Evolutionary conservation across 2,113 vertebrate genomes (phyloP).

Genomic region (Carassius auratus): DNA sequence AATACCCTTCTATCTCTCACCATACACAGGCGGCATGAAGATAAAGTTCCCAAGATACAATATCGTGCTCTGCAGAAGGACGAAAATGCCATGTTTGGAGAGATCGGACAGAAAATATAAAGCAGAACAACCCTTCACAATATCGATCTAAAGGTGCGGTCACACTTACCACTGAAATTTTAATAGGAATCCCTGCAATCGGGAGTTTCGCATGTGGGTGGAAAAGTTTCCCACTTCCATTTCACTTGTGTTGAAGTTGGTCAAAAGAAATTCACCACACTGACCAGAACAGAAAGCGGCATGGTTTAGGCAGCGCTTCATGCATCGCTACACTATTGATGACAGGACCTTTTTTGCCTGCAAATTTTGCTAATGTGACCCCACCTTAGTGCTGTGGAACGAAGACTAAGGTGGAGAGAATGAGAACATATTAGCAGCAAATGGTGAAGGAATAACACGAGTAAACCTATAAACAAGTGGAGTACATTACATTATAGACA

Average conservation of each 20-base stretch:
- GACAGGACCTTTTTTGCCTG: not conserved
- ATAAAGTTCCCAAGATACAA: conserved; percentile 14
- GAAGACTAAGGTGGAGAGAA: no score
- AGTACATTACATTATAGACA: not conserved
- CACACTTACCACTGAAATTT: not conserved
- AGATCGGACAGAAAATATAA: not conserved
- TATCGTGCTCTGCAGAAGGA: not conserved
- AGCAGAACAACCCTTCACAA: not conserved
- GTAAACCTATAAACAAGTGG: no score
- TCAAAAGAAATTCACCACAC: not conserved
- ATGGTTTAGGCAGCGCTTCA: not conserved
- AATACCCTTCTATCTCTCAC: conserved; percentile 28
- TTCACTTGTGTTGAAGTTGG: not conserved
- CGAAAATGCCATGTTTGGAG: conserved; percentile 15
- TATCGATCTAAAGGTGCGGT: not conserved
- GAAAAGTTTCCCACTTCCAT: not conserved
- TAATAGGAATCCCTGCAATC: not conserved
- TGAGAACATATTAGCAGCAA: no score
- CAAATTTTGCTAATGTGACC: no score
- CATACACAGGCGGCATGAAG: conserved; percentile 3
- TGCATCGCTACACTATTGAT: not conserved
- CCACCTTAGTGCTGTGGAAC: no score
- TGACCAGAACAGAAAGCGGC: not conserved
- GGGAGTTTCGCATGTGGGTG: not conserved
- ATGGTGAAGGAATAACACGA: no score